Base-by-base conservation (phyloP, 2,113 vertebrate species). In the Podocnemis expansa region DNA sequence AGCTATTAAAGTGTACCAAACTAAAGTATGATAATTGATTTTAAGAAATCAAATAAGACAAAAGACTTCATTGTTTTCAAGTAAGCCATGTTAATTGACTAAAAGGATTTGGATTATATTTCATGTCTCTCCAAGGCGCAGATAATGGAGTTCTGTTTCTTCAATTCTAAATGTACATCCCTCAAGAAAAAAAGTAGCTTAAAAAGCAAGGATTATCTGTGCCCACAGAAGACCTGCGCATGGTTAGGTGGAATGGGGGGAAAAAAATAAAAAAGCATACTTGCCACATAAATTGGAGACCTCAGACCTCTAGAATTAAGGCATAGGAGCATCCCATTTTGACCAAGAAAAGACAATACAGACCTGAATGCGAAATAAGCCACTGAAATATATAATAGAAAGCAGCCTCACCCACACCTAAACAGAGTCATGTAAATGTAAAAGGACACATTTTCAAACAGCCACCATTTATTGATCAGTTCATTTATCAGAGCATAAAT, bases 101-200 rank as follows among this genome's bases (percentile, higher is more conserved):
- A 87, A 95, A 8, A 92, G 88, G 92, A 95, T 96, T 95, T 95
- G 67, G 93, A 93, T 97, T 94, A 63, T 85, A 88, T 95, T 95
- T 96, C 96, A 79, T 91, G 87, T 93, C 84, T 96, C 80, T 95
- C 91, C 84, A 82, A 96, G 41, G 47, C 75, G 89, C 56, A 95
- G 88, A 95, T 91, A 96, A 82, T 91, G 54, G 83, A 97, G 92
- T 93, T 91, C 81, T 93, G 78, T 91, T 96, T 45, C 56, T 94
- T 95, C 29, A 31, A 3, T 89, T 95, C 73, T 85, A 96, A 80
- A 63, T 93, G 54, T 43, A 89, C 58, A 45, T 93, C 81, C 92
- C 80, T 90, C 24, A 84, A 94, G 75, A 95, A 84, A 79, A 16
- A 19, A 79, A 80, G 55, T 29, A 31, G 63, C 75, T 85, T 86